These are phyloP conservation scores for Oncorhynchus tshawytscha DNA, from an alignment of 2,113 vertebrate species.

Conservation along the genomic window DNA sequence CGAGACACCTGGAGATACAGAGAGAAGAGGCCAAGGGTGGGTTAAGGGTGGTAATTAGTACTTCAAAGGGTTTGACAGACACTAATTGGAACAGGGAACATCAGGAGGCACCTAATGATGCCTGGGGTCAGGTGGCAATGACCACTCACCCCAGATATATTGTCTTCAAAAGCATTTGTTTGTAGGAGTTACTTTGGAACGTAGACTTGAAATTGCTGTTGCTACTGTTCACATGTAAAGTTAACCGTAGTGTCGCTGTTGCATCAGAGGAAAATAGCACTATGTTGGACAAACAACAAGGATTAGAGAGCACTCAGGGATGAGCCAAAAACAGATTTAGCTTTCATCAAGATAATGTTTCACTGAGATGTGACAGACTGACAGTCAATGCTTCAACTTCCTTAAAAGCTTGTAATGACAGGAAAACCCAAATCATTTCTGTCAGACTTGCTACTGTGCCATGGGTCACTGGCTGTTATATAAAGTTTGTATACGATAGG, in stretches of 20 bases:
- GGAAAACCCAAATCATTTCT: too few relatives aligned
- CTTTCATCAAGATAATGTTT: background rate
- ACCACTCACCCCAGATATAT: conserved; percentile 6
- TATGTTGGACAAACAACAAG: background rate
- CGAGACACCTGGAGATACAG: conserved; percentile 84
- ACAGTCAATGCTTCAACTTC: too few relatives aligned
- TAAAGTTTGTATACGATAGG: too few relatives aligned
- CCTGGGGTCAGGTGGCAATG: conserved; percentile 26
- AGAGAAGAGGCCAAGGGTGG: conserved; percentile 14
- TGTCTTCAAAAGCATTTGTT: background rate
- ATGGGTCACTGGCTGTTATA: too few relatives aligned
- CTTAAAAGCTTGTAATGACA: background rate
- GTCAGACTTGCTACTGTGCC: too few relatives aligned
- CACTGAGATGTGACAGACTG: background rate
- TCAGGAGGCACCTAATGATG: conserved; percentile 56
- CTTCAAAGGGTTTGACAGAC: conserved; percentile 59
- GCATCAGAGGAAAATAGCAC: background rate
- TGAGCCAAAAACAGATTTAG: too few relatives aligned
- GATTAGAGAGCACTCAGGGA: background rate
- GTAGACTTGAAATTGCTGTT: background rate
- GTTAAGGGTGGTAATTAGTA: conserved; percentile 17
- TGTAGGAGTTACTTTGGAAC: background rate
- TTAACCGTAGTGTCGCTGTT: background rate
- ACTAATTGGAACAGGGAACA: conserved; percentile 64
- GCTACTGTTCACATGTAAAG: background rate